A percentile compares a stretch with the other conserved stretches of the same genome.
Conservation (phyloP, 37 sponge, comb jelly and placozoan genomes). For the Tethya wilhelma region DNA sequence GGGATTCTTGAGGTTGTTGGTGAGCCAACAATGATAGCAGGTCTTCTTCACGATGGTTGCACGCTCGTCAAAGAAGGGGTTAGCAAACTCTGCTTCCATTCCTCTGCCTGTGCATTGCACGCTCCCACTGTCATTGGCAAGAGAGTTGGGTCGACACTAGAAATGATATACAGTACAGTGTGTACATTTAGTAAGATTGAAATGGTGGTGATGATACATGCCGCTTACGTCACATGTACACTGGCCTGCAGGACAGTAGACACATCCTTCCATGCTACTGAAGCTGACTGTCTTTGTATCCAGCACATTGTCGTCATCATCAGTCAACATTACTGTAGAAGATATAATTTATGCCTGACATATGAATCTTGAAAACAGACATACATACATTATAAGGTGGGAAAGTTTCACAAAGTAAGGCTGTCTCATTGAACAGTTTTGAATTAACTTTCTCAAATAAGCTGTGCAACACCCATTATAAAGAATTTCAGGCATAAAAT, state of each 20-base stretch:
- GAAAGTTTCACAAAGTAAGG: no score
- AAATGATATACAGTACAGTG: neutral
- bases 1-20: conserved; percentile 67
- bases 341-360: no score
- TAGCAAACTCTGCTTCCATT: no score
- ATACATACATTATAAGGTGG: no score
- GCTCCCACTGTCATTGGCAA: conserved; percentile 2
- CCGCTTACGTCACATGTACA: conserved; percentile 73
- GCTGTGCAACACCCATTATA: neutral
- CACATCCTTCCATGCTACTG: conserved; percentile 47
- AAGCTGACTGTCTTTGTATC: conserved; percentile 57
- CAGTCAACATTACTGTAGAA: conserved; percentile 57
- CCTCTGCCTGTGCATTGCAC: conserved; percentile 7
- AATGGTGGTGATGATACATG: neutral
- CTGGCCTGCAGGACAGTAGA: conserved; percentile 73
- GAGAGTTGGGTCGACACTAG: conserved; percentile 6
- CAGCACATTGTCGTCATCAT: conserved; percentile 52
- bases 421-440: no score
- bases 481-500: neutral
- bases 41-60: conserved; percentile 23
- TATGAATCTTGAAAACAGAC: no score
- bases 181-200: neutral
- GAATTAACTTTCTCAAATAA: no score
- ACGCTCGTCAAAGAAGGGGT: no score
- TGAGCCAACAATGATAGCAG: conserved; percentile 84